A percentile compares a stretch with the other conserved stretches of the same genome.
Conservation (phyloP, 2,888 invertebrate species). For the Cyaniris semiargus region DNA sequence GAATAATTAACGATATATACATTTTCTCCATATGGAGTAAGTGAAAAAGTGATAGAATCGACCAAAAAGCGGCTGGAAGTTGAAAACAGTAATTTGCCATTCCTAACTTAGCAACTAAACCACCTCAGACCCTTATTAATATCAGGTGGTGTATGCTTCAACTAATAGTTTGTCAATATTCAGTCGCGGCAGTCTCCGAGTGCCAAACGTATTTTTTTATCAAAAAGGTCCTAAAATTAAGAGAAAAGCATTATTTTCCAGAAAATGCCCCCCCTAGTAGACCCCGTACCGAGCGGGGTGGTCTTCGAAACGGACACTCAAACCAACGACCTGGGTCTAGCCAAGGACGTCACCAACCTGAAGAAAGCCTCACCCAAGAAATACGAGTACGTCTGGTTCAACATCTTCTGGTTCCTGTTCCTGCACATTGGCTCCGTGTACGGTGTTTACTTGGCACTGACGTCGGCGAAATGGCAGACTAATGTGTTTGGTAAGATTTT, state of each 20-base stretch:
- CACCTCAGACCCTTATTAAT: too few relatives aligned
- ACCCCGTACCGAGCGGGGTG: conserved; percentile 78
- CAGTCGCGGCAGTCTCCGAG: too few relatives aligned
- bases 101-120: too few relatives aligned
- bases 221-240: too few relatives aligned
- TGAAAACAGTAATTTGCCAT: too few relatives aligned
- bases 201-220: too few relatives aligned
- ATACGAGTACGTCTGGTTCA: conserved; percentile 85
- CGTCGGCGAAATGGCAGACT: conserved; percentile 84
- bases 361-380: conserved; percentile 77
- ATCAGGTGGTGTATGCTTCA: too few relatives aligned
- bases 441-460: conserved; percentile 83
- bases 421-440: conserved; percentile 84
- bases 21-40: not conserved
- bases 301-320: conserved; percentile 84
- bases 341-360: conserved; percentile 76
- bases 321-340: conserved; percentile 81
- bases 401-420: conserved; percentile 84
- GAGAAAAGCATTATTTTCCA: not conserved
- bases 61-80: too few relatives aligned
- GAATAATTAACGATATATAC: not conserved
- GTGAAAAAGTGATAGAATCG: too few relatives aligned
- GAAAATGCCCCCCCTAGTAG: conserved; percentile 80
- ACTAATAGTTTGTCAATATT: too few relatives aligned
- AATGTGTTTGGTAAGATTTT: conserved; percentile 82